Evolutionary conservation across 2,888 invertebrate genomes (phyloP), one percentile per base, ranked within the genome.

Genomic region (Cephus nigrinus): DNA sequence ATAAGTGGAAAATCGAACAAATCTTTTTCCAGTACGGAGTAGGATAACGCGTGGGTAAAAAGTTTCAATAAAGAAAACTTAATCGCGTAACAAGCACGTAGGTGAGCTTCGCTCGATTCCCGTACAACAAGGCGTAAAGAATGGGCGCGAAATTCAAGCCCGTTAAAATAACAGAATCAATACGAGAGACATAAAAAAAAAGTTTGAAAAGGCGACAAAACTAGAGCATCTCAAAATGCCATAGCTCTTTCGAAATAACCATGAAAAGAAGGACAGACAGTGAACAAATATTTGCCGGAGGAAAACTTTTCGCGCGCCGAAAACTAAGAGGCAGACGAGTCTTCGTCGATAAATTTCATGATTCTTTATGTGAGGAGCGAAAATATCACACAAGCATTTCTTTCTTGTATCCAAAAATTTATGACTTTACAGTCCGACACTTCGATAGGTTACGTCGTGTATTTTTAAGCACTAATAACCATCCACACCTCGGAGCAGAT

Each of bases 271-370:
- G 3, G 55, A 55, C 55, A 55, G 55, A 55, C 55, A 55, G 55
- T 23, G 55, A 9, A 55, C 71, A 71, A 71, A 71, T 71, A 71
- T 71, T 71, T 71, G 71, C 71, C 71, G 11, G 71, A 71, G 11
- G 30, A 55, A 55, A 71, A 71, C 71, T 71, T 71, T 31, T 31
- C 12, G 71, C 71, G 71, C 31, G 71, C 32, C 71, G 30, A 33
- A 55, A 55, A 55, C 55, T 55, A 55, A 23, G 23, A 55, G 23
- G 15, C 15, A 23, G 23, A 55, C 55, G 23, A 55, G 23, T 55
- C 55, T 55, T 55, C 55, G 23, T 55, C 55, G 5, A 23, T 55
- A 40, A 40, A 40, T 55, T 55, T 55, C 23, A 23, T 23, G 55
- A 23, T 55, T 55, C 55, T 55, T 23, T 23, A 9, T 55, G 23